These are phyloP conservation scores for Passer montanus DNA, from an alignment of 2,113 vertebrate species.

Conservation along the genomic window DNA sequence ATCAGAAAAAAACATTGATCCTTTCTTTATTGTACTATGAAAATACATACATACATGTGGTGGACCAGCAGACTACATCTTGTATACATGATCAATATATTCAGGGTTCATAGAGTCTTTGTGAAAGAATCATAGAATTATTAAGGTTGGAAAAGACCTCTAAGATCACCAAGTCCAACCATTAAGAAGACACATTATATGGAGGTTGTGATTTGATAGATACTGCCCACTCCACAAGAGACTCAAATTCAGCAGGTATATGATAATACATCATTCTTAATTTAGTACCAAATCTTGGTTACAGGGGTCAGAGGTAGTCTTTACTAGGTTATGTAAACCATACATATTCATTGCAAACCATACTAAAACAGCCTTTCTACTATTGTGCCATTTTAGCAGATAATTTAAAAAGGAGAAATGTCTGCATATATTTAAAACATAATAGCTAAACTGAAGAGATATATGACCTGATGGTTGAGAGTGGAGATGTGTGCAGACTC, in stretches of 20 bases:
- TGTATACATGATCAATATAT: background rate
- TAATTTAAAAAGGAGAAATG: background rate
- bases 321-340: background rate
- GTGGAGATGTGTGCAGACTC: rapidly evolving
- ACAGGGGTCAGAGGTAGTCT: background rate
- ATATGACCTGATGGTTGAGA: background rate
- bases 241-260: background rate
- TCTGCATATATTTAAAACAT: background rate
- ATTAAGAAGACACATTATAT: background rate
- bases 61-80: background rate
- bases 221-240: background rate
- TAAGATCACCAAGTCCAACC: background rate
- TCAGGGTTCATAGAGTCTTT: background rate
- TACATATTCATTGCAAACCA: background rate
- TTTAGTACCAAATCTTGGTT: background rate
- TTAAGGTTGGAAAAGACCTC: background rate
- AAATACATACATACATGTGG: background rate
- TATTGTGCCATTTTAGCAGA: background rate
- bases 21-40: background rate
- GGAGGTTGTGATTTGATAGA: background rate
- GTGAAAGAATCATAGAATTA: background rate
- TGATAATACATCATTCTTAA: background rate
- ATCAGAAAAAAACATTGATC: background rate
- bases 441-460: background rate
- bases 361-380: background rate